phyloP scores from a whole-genome alignment of 1,140 invertebrate species.

The Chelonus insularis region DNA sequence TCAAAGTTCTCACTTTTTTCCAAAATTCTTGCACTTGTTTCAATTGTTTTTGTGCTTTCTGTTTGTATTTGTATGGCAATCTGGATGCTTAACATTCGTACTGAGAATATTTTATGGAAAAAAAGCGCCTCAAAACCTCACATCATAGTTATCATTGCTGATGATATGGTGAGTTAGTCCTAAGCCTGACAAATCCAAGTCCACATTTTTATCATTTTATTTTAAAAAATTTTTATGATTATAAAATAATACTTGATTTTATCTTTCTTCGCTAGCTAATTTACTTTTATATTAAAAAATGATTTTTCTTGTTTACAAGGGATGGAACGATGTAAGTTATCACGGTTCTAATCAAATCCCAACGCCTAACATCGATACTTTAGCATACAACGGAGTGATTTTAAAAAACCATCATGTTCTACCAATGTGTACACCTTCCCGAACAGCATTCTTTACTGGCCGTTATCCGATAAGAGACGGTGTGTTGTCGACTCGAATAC shows the following conservation, averaged over 20 bases:
- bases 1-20: background rate
- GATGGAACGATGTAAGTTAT: constrained; percentile 75
- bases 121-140: background rate
- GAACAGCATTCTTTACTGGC: constrained; percentile 67
- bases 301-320: constrained; percentile 55
- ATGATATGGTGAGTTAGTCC: constrained; percentile 21
- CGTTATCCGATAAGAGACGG: constrained; percentile 67
- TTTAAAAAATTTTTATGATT: too few relatives aligned
- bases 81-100: background rate
- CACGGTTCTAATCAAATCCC: constrained; percentile 70
- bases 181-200: too few relatives aligned
- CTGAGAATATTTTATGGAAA: background rate
- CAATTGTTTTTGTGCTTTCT: background rate
- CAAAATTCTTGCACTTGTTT: constrained; percentile 8
- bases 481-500: constrained; percentile 58
- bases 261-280: too few relatives aligned
- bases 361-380: constrained; percentile 69
- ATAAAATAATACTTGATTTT: too few relatives aligned
- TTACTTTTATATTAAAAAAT: too few relatives aligned
- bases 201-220: too few relatives aligned
- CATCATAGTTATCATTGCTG: constrained; percentile 8
- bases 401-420: constrained; percentile 65
- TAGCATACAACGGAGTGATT: constrained; percentile 67
- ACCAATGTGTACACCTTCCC: constrained; percentile 66
- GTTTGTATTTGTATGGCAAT: constrained; percentile 15